Base-by-base conservation (phyloP, 2,888 invertebrate species). In the Liodrosophila aerea region DNA sequence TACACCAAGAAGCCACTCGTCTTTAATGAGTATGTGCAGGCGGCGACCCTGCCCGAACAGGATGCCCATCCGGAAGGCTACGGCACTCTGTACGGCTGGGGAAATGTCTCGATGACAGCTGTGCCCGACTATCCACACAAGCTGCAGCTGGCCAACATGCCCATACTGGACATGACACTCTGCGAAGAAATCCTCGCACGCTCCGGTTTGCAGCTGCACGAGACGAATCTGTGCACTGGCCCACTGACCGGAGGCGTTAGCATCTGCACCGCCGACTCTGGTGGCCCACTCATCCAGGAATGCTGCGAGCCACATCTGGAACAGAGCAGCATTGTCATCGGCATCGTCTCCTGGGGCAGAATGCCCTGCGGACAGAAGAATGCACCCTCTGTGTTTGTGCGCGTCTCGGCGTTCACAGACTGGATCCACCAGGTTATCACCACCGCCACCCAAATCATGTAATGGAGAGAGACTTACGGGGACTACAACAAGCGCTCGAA, bases 291-390 rank as follows among this genome's bases (percentile, higher is more conserved):
- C 4, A 83, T 89, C n/a, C 89, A 89, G 58, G 71, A 85, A 40
- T 85, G 85, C 67, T 84, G 82, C 52, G 78, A 80, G 7, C 60
- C 73, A 2, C 72, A 71, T 36, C 74, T 74, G 37, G 73, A 80
- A n/a, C 73, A 75, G 31, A 65, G 61, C 16, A 72, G 76, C 56
- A 82, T 82, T 1, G 85, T 87, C 70, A 87, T 91, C 51, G 92
- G 92, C 62, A 87, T 92, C 41, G 91, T 91, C 8, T 91, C 92
- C 1, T 92, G 92, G 91, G 92, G 91, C 9, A 71, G 85, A 50
- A 86, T 88, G 65, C 91, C 91, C 1, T 91, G 91, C 61, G 91
- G 91, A 3, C 78, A 82, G 29, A 76, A 76, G 30, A 88, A 89
- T 46, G 80, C 88, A 0, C 92, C 92, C 0, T 91, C 91, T 0